A percentile compares a stretch with the other conserved stretches of the same genome.
phyloP scores from a whole-genome alignment of 2,888 invertebrate genomes.

The Rhyacophila evoluta region DNA sequence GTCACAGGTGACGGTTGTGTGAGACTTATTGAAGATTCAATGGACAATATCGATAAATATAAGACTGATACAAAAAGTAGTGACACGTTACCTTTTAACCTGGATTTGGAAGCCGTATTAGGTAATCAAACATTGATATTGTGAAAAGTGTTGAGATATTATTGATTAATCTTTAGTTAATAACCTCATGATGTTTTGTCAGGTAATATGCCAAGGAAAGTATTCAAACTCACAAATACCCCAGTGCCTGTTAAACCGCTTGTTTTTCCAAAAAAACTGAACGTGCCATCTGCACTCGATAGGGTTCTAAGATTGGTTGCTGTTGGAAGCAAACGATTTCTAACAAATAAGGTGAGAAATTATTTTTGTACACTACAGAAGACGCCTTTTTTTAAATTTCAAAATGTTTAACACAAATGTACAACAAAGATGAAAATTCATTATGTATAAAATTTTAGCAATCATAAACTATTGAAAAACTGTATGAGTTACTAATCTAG shows the following conservation, averaged over 20 bases:
- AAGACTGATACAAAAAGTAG: constrained; percentile 62
- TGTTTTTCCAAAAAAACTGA: constrained; percentile 69
- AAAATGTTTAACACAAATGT: too few species aligned
- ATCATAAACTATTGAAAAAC: neutral
- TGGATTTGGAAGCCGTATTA: constrained; percentile 89
- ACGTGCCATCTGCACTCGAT: constrained; percentile 77
- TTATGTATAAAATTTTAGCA: neutral
- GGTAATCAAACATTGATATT: constrained; percentile 65
- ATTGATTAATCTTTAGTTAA: neutral
- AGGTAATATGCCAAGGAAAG: constrained; percentile 71
- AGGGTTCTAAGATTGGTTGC: constrained; percentile 89
- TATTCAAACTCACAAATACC: constrained; percentile 73
- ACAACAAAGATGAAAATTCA: too few species aligned
- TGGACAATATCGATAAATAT: constrained; percentile 62
- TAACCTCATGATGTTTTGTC: neutral
- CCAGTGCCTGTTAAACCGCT: constrained; percentile 67
- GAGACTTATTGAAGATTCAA: constrained; percentile 76
- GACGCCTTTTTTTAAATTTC: too few species aligned
- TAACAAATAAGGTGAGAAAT: constrained; percentile 85
- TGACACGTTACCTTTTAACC: constrained; percentile 82
- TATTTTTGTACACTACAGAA: neutral
- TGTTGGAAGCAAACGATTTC: constrained; percentile 94
- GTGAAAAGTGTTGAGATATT: neutral
- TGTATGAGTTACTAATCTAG: neutral
- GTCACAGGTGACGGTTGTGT: constrained; percentile 89